Evolutionary conservation across 1,140 invertebrate species (phyloP).

Genomic region (Lepidurus packardi): DNA sequence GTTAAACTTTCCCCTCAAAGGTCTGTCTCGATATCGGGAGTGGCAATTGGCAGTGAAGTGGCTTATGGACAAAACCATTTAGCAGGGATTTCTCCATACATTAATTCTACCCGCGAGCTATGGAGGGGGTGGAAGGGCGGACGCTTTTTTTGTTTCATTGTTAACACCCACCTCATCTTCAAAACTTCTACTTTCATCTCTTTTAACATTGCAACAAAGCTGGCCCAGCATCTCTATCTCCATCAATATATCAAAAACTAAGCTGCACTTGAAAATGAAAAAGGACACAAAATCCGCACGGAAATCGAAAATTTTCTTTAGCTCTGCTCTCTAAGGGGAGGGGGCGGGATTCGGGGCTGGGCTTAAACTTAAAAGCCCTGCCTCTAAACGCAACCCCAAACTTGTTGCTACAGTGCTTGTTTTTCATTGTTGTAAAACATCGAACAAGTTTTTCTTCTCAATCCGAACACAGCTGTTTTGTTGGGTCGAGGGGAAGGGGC

Average conservation of each 20-base stretch:
- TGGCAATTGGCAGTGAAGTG: constrained; percentile 21
- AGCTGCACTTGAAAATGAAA: constrained; percentile 5
- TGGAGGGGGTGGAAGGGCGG: too few species aligned
- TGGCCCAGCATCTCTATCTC: not conserved
- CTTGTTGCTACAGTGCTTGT: not conserved
- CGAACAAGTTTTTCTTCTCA: not conserved
- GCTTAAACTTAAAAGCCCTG: not conserved
- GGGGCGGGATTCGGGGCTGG: not conserved
- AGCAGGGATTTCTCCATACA: not conserved
- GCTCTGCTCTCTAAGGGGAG: too few species aligned
- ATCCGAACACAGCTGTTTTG: not conserved
- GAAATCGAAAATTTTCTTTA: not conserved
- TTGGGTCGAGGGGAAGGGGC: not conserved
- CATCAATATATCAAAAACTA: not conserved
- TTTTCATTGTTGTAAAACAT: constrained; percentile 6
- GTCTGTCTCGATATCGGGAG: not conserved
- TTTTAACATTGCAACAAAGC: not conserved
- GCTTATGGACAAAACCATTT: constrained; percentile 14
- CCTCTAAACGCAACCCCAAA: not conserved
- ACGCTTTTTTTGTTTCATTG: too few species aligned
- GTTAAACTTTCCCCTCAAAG: not conserved
- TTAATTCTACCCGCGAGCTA: not conserved
- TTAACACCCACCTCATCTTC: too few species aligned
- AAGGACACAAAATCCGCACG: not conserved
- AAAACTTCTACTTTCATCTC: not conserved